These are phyloP conservation scores for Plodia interpunctella DNA, from an alignment of 1,140 invertebrate species.

Conservation along the genomic window DNA sequence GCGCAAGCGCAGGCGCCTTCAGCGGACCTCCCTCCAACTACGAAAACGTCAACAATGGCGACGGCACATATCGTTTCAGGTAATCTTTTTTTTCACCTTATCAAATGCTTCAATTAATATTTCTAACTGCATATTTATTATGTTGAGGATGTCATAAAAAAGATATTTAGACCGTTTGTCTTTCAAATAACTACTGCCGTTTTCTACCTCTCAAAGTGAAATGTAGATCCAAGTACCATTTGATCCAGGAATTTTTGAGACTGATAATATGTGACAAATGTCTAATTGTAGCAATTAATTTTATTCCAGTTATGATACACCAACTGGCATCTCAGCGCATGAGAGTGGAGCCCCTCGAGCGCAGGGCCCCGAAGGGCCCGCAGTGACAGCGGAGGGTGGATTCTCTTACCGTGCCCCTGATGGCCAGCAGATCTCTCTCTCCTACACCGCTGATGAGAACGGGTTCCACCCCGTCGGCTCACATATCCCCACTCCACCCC, in stretches of 20 bases:
- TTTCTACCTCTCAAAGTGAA: too few species aligned
- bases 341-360: constrained; percentile 83
- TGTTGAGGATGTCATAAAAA: too few species aligned
- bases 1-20: constrained; percentile 20
- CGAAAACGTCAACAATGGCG: constrained; percentile 67
- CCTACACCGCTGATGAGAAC: constrained; percentile 88
- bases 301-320: constrained; percentile 75
- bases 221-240: too few species aligned
- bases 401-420: constrained; percentile 87
- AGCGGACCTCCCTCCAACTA: constrained; percentile 46
- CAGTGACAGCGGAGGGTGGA: constrained; percentile 80
- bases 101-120: too few species aligned
- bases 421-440: constrained; percentile 82
- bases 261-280: too few species aligned
- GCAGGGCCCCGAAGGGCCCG: constrained; percentile 78
- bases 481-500: constrained; percentile 88
- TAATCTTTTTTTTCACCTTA: too few species aligned
- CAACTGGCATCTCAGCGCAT: constrained; percentile 82
- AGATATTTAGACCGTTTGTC: too few species aligned
- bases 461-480: constrained; percentile 86
- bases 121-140: too few species aligned
- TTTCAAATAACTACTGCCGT: too few species aligned
- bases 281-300: background rate
- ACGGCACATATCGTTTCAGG: constrained; percentile 62
- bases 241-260: too few species aligned